phyloP scores from a whole-genome alignment of 1,140 invertebrate genomes.

The Condylostylus longicornis region DNA sequence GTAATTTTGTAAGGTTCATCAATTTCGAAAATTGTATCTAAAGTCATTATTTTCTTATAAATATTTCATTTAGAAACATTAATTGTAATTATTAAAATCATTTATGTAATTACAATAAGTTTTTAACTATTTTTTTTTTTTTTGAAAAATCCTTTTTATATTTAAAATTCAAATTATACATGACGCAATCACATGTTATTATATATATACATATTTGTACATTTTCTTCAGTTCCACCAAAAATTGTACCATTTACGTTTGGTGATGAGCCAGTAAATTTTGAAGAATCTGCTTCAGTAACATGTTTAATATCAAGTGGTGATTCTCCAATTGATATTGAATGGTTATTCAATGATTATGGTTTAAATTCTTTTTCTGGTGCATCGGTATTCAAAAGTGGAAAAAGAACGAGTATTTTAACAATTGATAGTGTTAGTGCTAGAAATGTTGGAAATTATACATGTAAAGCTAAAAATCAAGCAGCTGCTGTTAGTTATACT shows the following conservation, averaged over 20 bases:
- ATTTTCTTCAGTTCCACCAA: slow-evolving; percentile 37
- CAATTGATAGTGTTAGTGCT: slow-evolving; percentile 57
- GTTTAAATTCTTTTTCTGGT: slow-evolving; percentile 35
- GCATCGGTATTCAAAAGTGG: slow-evolving; percentile 45
- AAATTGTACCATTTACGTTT: slow-evolving; percentile 47
- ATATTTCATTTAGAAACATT: too few species aligned
- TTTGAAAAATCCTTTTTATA: too few species aligned
- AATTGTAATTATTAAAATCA: too few species aligned
- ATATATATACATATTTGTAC: too few species aligned
- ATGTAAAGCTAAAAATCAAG: slow-evolving; percentile 55
- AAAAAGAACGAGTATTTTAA: slow-evolving; percentile 53
- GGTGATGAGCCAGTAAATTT: slow-evolving; percentile 49
- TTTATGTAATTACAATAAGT: too few species aligned
- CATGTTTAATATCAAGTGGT: slow-evolving; percentile 49
- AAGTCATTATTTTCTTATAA: too few species aligned
- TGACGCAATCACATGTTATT: too few species aligned
- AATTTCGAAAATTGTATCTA: too few species aligned
- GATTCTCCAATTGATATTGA: slow-evolving; percentile 47
- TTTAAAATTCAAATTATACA: too few species aligned
- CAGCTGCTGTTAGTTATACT: slow-evolving; percentile 48
- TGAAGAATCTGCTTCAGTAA: slow-evolving; percentile 53
- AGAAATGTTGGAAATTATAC: slow-evolving; percentile 66
- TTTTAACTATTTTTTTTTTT: too few species aligned
- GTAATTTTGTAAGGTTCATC: too few species aligned
- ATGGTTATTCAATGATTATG: slow-evolving; percentile 43